Evolutionary conservation across 2,888 invertebrate species (phyloP).

Genomic region (Nemoura dubitans): DNA sequence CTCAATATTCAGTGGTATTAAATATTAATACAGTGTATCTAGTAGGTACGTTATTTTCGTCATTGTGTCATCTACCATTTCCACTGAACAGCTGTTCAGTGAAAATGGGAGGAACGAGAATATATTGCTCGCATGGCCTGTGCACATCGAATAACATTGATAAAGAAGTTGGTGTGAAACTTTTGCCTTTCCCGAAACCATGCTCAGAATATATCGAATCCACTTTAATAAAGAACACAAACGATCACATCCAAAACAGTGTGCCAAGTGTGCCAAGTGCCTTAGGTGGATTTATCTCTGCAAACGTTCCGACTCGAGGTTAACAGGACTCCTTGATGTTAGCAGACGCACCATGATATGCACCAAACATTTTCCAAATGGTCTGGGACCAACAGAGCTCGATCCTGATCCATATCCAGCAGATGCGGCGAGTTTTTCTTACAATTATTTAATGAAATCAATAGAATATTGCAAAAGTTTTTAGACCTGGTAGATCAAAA

Average conservation of each 20-base stretch:
- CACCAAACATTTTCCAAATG: conserved; percentile 32
- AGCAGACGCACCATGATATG: neutral
- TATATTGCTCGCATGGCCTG: neutral
- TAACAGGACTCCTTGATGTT: neutral
- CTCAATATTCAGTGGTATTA: no score
- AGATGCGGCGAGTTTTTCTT: neutral
- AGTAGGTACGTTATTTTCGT: no score
- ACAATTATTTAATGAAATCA: neutral
- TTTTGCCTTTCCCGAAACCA: conserved; percentile 26
- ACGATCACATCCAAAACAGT: neutral
- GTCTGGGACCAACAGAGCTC: conserved; percentile 24
- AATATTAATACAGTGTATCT: no score
- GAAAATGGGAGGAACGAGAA: neutral
- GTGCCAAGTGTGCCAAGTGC: conserved; percentile 8
- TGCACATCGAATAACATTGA: neutral
- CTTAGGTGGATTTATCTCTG: conserved; percentile 33
- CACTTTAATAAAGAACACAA: conserved; percentile 16
- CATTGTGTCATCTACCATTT: no score
- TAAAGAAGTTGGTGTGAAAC: neutral
- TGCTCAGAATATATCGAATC: neutral
- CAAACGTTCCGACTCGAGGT: neutral
- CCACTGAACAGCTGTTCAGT: no score
- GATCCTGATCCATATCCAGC: conserved; percentile 35
- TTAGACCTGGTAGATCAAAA: no score
- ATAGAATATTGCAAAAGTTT: no score